These are phyloP conservation scores for Thryonomys swinderianus DNA, from an alignment of 2,113 vertebrate genomes.

Conservation along the genomic window DNA sequence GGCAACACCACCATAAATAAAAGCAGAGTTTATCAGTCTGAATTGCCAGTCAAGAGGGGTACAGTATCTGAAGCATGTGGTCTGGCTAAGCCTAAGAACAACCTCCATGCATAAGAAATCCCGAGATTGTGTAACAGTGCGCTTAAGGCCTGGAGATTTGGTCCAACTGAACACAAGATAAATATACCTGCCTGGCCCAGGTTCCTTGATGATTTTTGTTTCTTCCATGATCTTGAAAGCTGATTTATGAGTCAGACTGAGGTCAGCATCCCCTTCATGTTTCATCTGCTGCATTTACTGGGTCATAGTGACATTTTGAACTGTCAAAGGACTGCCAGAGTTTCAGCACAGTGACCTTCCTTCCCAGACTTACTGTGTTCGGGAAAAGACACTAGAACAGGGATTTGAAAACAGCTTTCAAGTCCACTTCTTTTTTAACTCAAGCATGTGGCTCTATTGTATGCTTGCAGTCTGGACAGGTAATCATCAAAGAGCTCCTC, in stretches of 20 bases:
- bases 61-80: neutral
- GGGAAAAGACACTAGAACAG: slow-evolving; percentile 5
- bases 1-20: neutral
- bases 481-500: slow-evolving; percentile 12
- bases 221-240: slow-evolving; percentile 53
- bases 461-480: neutral
- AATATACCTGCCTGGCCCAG: slow-evolving; percentile 9
- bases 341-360: slow-evolving; percentile 30
- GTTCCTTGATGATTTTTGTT: slow-evolving; percentile 34
- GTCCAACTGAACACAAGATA: neutral
- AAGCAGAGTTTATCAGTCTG: slow-evolving; percentile 3
- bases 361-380: neutral
- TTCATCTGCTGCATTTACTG: slow-evolving; percentile 39
- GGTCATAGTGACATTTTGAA: slow-evolving; percentile 79
- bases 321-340: slow-evolving; percentile 25
- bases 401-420: neutral
- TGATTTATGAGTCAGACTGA: slow-evolving; percentile 68
- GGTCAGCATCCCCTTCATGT: slow-evolving; percentile 63
- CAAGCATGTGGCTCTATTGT: neutral
- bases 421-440: slow-evolving; percentile 19
- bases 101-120: neutral
- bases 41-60: neutral
- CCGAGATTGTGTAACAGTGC: neutral
- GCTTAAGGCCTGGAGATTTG: neutral
- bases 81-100: neutral